Conservation (phyloP, 2,797 vertebrate genomes). For the Sebastes trivittatus region DNA sequence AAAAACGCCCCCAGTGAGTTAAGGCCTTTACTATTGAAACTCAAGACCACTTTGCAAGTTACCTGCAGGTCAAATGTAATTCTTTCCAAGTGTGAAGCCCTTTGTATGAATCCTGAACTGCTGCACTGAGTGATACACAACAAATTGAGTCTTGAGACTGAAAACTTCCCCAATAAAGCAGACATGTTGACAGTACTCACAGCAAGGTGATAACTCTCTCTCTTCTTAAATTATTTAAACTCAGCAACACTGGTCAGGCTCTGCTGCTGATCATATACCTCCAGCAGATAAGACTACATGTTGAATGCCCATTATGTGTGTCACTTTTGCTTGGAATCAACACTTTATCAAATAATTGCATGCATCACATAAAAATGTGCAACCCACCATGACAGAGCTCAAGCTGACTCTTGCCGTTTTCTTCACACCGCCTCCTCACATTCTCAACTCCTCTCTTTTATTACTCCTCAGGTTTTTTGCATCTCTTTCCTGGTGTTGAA, state of each 20-base stretch:
- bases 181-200: background rate
- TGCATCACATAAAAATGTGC: slow-evolving; percentile 9
- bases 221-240: slow-evolving; percentile 70
- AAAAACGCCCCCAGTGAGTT: too few species aligned
- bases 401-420: background rate
- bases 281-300: background rate
- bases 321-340: slow-evolving; percentile 9
- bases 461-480: background rate
- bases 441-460: background rate
- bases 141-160: background rate
- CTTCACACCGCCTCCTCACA: slow-evolving; percentile 18
- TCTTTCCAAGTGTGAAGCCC: background rate
- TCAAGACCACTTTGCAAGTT: background rate
- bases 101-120: background rate
- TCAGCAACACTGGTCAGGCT: slow-evolving; percentile 39
- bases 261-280: slow-evolving; percentile 35
- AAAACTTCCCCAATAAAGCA: slow-evolving; percentile 4
- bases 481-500: slow-evolving; percentile 14
- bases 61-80: background rate
- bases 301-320: background rate
- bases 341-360: slow-evolving; percentile 49
- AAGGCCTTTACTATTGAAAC: background rate
- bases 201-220: slow-evolving; percentile 28
- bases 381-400: background rate
- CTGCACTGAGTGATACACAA: background rate